Percentiles rank a stretch among this genome's conserved stretches.
These are phyloP conservation scores for Drosophila mettleri DNA, from an alignment of 2,888 invertebrate genomes.

Conservation along the genomic window DNA sequence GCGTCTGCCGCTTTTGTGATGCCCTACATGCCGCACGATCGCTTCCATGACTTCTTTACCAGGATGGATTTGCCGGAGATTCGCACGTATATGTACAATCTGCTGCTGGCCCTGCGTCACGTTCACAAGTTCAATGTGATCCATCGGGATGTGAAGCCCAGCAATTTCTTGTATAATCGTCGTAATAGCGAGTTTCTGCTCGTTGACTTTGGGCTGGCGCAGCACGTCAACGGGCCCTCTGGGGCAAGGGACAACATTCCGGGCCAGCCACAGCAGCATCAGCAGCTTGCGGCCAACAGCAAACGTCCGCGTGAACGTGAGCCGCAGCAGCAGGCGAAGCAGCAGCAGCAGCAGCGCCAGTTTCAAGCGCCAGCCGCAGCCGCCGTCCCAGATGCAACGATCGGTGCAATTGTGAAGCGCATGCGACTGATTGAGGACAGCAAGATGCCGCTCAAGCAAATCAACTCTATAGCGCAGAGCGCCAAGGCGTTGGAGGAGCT, in stretches of 20 bases:
- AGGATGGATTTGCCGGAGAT: slow-evolving; percentile 90
- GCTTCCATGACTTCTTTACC: slow-evolving; percentile 91
- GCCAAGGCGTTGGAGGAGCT: slow-evolving; percentile 21
- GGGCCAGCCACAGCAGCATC: slow-evolving; percentile 8
- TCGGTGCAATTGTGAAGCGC: slow-evolving; percentile 75
- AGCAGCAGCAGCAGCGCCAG: neutral
- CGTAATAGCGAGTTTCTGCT: slow-evolving; percentile 89
- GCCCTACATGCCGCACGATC: slow-evolving; percentile 94
- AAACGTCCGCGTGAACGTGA: slow-evolving; percentile 70
- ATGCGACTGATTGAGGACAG: slow-evolving; percentile 67
- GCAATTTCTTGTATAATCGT: slow-evolving; percentile 95
- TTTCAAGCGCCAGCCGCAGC: slow-evolving; percentile 1
- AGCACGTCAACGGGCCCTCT: slow-evolving; percentile 85
- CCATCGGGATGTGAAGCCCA: slow-evolving; percentile 96
- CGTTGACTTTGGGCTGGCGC: slow-evolving; percentile 96
- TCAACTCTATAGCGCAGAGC: slow-evolving; percentile 76
- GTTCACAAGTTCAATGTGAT: slow-evolving; percentile 94
- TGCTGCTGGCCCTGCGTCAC: slow-evolving; percentile 90
- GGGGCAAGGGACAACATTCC: neutral
- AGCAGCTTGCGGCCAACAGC: neutral
- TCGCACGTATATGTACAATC: slow-evolving; percentile 91
- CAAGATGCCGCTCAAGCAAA: slow-evolving; percentile 84
- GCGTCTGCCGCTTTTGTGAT: slow-evolving; percentile 94
- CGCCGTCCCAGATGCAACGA: slow-evolving; percentile 31
- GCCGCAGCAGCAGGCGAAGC: neutral